These are phyloP conservation scores for Pogona vitticeps DNA, from an alignment of 2,113 vertebrate genomes.

Conservation along the genomic window DNA sequence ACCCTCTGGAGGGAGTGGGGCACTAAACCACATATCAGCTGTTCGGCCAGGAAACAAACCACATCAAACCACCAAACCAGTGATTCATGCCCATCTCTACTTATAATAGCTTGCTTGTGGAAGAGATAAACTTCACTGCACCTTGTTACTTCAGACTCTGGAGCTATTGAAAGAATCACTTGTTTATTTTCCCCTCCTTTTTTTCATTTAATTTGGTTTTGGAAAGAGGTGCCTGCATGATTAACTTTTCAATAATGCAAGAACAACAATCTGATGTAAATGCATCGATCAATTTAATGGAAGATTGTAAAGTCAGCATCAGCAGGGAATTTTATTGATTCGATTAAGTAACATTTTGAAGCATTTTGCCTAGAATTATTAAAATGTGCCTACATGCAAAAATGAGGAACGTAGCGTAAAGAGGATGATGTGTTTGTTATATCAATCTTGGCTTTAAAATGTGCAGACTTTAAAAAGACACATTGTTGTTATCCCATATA, in stretches of 20 bases:
- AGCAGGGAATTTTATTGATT: constrained; percentile 45
- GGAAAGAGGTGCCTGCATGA: constrained; percentile 13
- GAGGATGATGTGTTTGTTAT: background rate
- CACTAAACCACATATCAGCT: no score
- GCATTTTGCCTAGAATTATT: constrained; percentile 41
- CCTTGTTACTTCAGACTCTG: constrained; percentile 31
- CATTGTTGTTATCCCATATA: background rate
- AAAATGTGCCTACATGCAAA: constrained; percentile 10
- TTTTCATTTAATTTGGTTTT: constrained; percentile 37
- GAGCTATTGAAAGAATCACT: constrained; percentile 13
- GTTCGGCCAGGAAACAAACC: no score
- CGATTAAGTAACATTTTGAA: constrained; percentile 44
- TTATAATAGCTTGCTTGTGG: background rate
- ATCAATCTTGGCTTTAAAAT: background rate
- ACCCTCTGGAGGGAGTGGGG: no score
- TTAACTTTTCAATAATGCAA: constrained; percentile 53
- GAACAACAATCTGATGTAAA: constrained; percentile 53
- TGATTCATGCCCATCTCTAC: no score
- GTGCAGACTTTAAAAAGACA: constrained; percentile 8
- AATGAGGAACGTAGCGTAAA: background rate
- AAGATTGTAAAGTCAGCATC: constrained; percentile 49
- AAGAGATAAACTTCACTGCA: background rate
- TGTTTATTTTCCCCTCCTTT: constrained; percentile 30
- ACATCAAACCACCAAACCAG: no score
- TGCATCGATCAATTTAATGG: constrained; percentile 49